Percentiles rank a stretch among this genome's conserved stretches.
Conservation (phyloP, 1,140 invertebrate species). For the Caenorhabditis tropicalis region DNA sequence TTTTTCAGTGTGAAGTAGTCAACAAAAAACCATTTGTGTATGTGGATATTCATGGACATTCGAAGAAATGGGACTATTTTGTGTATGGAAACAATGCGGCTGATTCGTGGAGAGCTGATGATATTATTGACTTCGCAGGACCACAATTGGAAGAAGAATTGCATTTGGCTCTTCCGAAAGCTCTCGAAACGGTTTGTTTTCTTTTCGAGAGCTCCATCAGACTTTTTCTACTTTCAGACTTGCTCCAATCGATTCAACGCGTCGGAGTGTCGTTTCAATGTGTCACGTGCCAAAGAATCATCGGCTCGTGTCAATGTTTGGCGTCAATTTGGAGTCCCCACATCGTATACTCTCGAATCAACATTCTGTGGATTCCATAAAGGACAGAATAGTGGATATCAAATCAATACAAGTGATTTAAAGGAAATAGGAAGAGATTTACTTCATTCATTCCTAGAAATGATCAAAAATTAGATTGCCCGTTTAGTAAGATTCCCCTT, state of each 20-base stretch:
- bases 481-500: no score
- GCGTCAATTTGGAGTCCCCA: slow-evolving; percentile 81
- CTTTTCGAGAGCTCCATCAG: no score
- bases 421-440: slow-evolving; percentile 24
- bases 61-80: slow-evolving; percentile 86
- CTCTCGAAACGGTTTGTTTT: background rate
- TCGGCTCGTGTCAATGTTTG: slow-evolving; percentile 85
- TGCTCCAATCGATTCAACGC: background rate
- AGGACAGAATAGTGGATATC: slow-evolving; percentile 78
- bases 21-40: slow-evolving; percentile 80
- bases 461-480: slow-evolving; percentile 9
- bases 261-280: slow-evolving; percentile 80
- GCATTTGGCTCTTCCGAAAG: background rate
- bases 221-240: background rate
- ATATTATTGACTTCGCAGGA: background rate
- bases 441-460: slow-evolving; percentile 21
- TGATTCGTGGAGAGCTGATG: slow-evolving; percentile 70
- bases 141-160: slow-evolving; percentile 6
- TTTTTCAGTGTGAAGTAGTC: slow-evolving; percentile 63
- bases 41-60: slow-evolving; percentile 90
- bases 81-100: slow-evolving; percentile 83
- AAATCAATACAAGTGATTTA: slow-evolving; percentile 52
- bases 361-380: slow-evolving; percentile 85
- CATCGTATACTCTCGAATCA: slow-evolving; percentile 86
- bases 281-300: slow-evolving; percentile 82